phyloP scores from a whole-genome alignment of 1,140 invertebrate species.

The Drosophila nasuta region DNA sequence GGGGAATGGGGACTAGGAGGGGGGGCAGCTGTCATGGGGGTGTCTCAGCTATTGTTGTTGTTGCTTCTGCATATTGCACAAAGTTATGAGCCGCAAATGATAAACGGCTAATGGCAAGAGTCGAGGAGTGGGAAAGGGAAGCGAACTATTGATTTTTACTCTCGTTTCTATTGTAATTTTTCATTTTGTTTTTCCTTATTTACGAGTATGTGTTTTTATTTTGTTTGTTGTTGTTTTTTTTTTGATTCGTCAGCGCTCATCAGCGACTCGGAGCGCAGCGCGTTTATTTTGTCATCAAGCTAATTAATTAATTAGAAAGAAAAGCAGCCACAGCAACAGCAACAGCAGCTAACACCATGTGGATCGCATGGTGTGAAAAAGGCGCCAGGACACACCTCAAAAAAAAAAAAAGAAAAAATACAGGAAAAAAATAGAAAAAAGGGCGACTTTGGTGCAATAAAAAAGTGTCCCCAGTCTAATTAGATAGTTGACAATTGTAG shows the following conservation, averaged over 20 bases:
- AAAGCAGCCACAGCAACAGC: conserved; percentile 40
- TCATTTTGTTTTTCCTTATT: conserved; percentile 30
- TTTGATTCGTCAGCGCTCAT: conserved; percentile 53
- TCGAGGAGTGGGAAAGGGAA: neutral
- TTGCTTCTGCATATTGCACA: conserved; percentile 78
- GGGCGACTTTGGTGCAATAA: conserved; percentile 59
- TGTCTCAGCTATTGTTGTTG: conserved; percentile 27
- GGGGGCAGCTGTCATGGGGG: neutral
- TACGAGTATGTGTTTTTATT: neutral
- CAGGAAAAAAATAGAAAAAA: neutral
- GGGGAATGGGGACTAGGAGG: neutral
- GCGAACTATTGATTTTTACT: conserved; percentile 50
- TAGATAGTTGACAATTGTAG: conserved; percentile 70
- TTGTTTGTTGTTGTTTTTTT: neutral
- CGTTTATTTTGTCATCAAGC: conserved; percentile 82
- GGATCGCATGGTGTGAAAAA: conserved; percentile 64
- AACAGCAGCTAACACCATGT: conserved; percentile 10
- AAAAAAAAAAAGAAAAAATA: conserved; percentile 13
- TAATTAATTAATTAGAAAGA: conserved; percentile 80
- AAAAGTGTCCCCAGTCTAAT: conserved; percentile 76
- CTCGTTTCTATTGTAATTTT: conserved; percentile 12
- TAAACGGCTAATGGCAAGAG: conserved; percentile 60
- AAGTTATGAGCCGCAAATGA: conserved; percentile 84
- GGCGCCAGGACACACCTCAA: conserved; percentile 65
- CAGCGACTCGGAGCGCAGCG: conserved; percentile 32